phyloP scores from a whole-genome alignment of 2,113 vertebrate species.

The Heteronetta atricapilla region DNA sequence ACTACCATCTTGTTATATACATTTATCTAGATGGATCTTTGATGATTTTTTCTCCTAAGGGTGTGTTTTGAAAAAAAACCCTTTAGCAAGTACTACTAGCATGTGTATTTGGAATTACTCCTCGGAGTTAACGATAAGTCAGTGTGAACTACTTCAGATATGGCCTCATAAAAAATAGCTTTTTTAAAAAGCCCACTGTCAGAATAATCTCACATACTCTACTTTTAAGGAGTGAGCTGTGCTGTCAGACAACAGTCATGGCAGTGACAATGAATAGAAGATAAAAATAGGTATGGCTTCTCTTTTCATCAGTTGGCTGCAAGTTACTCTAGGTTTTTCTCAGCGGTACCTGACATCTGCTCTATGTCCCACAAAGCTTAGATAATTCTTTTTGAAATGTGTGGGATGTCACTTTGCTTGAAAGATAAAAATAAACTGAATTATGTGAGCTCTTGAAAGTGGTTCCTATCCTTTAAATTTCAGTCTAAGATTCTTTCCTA shows the following conservation, averaged over 20 bases:
- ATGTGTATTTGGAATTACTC: neutral
- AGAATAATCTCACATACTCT: neutral
- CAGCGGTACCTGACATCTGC: neutral
- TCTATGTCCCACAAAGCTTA: neutral
- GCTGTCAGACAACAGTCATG: neutral
- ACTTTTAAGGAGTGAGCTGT: neutral
- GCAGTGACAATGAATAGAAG: neutral
- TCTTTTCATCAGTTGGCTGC: neutral
- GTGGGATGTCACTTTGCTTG: neutral
- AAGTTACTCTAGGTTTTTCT: neutral
- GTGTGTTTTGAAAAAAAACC: neutral
- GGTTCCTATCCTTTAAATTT: neutral
- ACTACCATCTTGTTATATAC: fast-evolving
- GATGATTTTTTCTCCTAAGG: neutral
- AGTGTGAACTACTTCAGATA: neutral
- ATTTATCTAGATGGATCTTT: neutral
- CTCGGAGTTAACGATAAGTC: neutral
- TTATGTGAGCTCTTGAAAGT: neutral
- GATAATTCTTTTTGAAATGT: neutral
- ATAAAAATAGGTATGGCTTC: neutral
- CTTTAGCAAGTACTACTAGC: neutral
- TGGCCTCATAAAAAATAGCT: neutral
- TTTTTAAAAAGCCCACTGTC: neutral
- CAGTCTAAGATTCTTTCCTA: neutral
- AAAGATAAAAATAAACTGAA: neutral